Evolutionary conservation across 2,113 vertebrate species (phyloP).

Genomic region (Dolichotis patagonum): DNA sequence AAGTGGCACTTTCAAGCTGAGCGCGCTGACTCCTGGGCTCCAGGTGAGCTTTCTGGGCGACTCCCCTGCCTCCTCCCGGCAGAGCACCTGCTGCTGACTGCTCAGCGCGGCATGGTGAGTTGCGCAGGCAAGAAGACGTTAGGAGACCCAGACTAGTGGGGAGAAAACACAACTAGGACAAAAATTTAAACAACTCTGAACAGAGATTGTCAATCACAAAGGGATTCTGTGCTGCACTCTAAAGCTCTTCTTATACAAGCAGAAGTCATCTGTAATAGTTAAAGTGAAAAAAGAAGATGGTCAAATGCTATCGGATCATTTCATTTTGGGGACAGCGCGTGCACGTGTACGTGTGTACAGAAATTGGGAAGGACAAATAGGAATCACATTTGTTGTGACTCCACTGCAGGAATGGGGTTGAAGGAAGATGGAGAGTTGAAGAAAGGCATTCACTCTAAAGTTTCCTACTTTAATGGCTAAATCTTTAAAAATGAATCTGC

Average conservation of each 20-base stretch:
- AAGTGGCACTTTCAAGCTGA: not conserved
- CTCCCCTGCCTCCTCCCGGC: not conserved
- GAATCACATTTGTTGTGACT: not conserved
- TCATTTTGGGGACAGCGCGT: not conserved
- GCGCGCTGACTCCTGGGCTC: not conserved
- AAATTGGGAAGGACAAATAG: not conserved
- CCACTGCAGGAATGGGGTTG: not conserved
- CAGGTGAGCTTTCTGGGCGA: not conserved
- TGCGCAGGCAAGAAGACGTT: not conserved
- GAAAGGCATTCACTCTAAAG: not conserved
- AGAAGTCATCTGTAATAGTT: not conserved
- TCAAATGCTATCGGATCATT: not conserved
- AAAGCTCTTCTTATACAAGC: not conserved
- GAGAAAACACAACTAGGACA: not conserved
- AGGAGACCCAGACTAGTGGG: not conserved
- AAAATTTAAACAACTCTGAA: not conserved
- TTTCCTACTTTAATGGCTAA: not conserved
- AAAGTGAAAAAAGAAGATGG: not conserved
- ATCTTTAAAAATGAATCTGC: not conserved
- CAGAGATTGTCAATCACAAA: not conserved
- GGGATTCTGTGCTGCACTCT: not conserved
- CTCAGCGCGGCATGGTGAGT: too few relatives aligned
- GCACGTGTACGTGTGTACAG: not conserved
- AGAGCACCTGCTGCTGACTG: not conserved
- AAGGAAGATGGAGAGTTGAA: not conserved